Evolutionary conservation across 1,140 invertebrate species (phyloP).

Genomic region (Lepidurus packardi): DNA sequence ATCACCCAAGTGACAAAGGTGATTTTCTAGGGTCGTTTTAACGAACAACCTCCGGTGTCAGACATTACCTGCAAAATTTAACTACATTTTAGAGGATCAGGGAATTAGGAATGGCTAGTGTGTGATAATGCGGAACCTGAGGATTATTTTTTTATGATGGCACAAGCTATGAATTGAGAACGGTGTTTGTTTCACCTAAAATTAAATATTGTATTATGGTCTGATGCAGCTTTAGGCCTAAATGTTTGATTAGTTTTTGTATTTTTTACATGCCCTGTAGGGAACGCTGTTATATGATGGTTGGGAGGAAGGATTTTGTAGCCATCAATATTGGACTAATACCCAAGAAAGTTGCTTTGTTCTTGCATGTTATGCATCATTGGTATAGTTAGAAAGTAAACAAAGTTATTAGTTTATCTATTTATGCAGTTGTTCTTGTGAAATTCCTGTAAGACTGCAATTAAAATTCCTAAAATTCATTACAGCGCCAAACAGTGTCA

Average conservation of each 20-base stretch:
- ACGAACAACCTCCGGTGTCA: not conserved
- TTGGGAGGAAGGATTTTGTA: not conserved
- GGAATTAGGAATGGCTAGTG: constrained; percentile 2
- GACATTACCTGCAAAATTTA: constrained; percentile 14
- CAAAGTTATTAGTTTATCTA: not conserved
- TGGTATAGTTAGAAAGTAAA: constrained; percentile 15
- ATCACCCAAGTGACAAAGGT: not conserved
- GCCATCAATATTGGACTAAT: not conserved
- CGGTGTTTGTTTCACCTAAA: not conserved
- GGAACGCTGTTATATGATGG: not conserved
- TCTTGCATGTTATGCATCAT: constrained; percentile 12
- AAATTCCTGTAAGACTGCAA: not conserved
- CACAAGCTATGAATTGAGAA: not conserved
- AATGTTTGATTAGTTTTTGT: not conserved
- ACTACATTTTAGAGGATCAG: constrained; percentile 11
- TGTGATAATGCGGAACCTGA: constrained; percentile 10
- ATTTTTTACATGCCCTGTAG: constrained; percentile 7
- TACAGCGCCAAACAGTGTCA: not conserved
- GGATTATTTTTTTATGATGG: constrained; percentile 9
- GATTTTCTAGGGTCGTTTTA: constrained; percentile 1
- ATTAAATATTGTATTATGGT: not conserved
- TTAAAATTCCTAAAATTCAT: not conserved
- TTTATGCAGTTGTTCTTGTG: not conserved
- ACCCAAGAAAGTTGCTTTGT: not conserved
- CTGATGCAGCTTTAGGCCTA: constrained; percentile 3